Percentiles rank a stretch among this genome's conserved stretches.
Evolutionary conservation across 2,888 invertebrate genomes (phyloP).

Genomic region (Polydesmus complanatus): DNA sequence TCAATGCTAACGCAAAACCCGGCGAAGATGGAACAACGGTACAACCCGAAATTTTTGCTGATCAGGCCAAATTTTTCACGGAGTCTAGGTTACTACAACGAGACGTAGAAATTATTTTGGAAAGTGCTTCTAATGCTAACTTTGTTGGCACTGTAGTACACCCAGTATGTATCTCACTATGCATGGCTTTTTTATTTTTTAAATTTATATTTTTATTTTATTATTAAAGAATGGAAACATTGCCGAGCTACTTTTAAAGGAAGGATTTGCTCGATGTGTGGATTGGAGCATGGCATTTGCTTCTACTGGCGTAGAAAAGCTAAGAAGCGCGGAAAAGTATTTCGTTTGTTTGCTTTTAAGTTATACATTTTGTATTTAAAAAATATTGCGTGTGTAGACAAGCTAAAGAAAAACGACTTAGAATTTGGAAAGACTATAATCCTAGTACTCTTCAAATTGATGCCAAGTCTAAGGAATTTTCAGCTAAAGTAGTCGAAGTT

Average conservation of each 20-base stretch:
- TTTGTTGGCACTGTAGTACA: slow-evolving; percentile 87
- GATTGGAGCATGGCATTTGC: slow-evolving; percentile 83
- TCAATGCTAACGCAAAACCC: too few relatives aligned
- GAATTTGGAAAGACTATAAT: slow-evolving; percentile 85
- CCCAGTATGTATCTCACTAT: slow-evolving; percentile 46
- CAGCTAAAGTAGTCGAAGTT: slow-evolving; percentile 72
- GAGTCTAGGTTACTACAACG: slow-evolving; percentile 82
- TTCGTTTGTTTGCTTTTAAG: neutral
- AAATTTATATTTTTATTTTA: slow-evolving; percentile 2
- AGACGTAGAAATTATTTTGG: slow-evolving; percentile 75
- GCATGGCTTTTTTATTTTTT: neutral
- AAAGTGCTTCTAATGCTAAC: slow-evolving; percentile 83
- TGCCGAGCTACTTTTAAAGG: slow-evolving; percentile 73
- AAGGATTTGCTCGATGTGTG: slow-evolving; percentile 87
- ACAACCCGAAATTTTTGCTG: slow-evolving; percentile 47
- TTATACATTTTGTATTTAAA: neutral
- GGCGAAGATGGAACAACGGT: slow-evolving; percentile 47
- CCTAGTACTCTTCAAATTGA: slow-evolving; percentile 56
- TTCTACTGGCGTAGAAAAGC: slow-evolving; percentile 62
- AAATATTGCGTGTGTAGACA: slow-evolving; percentile 27
- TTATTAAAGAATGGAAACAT: slow-evolving; percentile 56
- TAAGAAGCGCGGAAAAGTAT: slow-evolving; percentile 66
- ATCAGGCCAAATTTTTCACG: slow-evolving; percentile 87
- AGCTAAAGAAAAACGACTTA: slow-evolving; percentile 71
- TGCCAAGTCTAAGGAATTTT: slow-evolving; percentile 66